Conservation (phyloP, 2,888 invertebrate species). For the Holacanthella duospinosa region DNA sequence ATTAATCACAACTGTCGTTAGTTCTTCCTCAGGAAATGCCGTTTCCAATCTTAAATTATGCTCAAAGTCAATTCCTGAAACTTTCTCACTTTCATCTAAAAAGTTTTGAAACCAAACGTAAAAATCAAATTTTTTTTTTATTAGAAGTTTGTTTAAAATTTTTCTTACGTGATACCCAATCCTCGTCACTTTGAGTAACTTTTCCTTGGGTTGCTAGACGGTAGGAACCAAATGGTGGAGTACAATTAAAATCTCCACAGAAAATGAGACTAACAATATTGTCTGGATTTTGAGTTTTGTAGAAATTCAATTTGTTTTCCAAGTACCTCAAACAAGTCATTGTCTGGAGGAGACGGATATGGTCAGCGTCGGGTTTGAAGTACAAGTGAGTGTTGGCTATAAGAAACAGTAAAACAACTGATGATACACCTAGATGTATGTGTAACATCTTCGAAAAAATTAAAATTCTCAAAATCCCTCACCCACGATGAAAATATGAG, state of each 20-base stretch:
- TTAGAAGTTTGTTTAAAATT: not conserved
- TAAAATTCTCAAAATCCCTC: constrained; percentile 1
- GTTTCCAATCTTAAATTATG: constrained; percentile 26
- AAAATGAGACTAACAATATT: constrained; percentile 58
- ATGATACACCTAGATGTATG: not conserved
- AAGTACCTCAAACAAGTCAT: constrained; percentile 62
- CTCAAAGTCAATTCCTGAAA: constrained; percentile 26
- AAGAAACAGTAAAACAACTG: too few species aligned
- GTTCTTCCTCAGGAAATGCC: constrained; percentile 42
- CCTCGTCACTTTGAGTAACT: constrained; percentile 54
- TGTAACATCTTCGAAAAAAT: too few species aligned
- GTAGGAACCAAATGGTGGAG: constrained; percentile 70
- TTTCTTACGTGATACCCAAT: constrained; percentile 67
- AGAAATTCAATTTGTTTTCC: constrained; percentile 43
- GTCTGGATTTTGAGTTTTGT: constrained; percentile 41
- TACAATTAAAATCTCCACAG: constrained; percentile 89
- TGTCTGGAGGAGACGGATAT: constrained; percentile 75
- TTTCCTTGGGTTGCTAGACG: constrained; percentile 60
- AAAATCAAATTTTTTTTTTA: not conserved
- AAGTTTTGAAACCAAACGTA: constrained; percentile 4
- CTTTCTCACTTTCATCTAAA: constrained; percentile 45
- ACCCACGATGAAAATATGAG: constrained; percentile 26
- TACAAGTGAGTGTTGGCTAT: constrained; percentile 88
- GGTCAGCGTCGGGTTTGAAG: constrained; percentile 83
- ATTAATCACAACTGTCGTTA: constrained; percentile 69